These are phyloP conservation scores for Eriocheir sinensis DNA, from an alignment of 1,140 invertebrate species.

Conservation along the genomic window DNA sequence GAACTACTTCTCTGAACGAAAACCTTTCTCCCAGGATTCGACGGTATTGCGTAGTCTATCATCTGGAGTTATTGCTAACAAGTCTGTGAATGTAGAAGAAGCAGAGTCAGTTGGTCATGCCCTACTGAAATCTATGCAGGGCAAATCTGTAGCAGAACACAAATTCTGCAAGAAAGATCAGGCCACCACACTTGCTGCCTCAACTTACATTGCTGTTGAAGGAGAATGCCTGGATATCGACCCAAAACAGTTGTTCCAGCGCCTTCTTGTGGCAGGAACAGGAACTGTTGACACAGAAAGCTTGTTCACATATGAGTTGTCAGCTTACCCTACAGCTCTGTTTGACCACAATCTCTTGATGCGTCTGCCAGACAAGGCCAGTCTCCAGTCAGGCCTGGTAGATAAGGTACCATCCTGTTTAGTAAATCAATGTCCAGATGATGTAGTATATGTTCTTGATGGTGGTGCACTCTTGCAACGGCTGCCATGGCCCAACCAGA, in stretches of 20 bases:
- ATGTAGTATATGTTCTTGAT: constrained; percentile 26
- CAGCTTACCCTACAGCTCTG: too few relatives aligned
- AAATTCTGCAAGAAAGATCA: too few relatives aligned
- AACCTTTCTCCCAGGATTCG: too few relatives aligned
- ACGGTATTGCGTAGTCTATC: constrained; percentile 41
- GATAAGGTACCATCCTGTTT: too few relatives aligned
- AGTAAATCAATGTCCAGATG: too few relatives aligned
- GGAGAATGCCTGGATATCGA: constrained; percentile 2
- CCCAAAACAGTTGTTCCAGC: too few relatives aligned
- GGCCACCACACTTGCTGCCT: too few relatives aligned
- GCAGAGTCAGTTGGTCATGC: constrained; percentile 23
- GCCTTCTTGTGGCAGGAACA: too few relatives aligned
- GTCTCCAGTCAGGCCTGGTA: too few relatives aligned
- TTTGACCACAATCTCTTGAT: neutral
- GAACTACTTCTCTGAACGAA: too few relatives aligned
- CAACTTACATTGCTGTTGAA: constrained; percentile 9
- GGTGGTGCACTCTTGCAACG: constrained; percentile 19
- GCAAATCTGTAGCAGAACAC: constrained; percentile 4
- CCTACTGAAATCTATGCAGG: constrained; percentile 11
- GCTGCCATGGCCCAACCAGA: constrained; percentile 20
- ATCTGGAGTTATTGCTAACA: constrained; percentile 27
- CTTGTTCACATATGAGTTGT: constrained; percentile 26
- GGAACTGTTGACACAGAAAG: too few relatives aligned
- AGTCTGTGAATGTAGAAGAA: neutral
- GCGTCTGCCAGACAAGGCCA: constrained; percentile 27